These are phyloP conservation scores for Patiria miniata DNA, from an alignment of 35 echinoderm and acorn worm species.

Conservation along the genomic window DNA sequence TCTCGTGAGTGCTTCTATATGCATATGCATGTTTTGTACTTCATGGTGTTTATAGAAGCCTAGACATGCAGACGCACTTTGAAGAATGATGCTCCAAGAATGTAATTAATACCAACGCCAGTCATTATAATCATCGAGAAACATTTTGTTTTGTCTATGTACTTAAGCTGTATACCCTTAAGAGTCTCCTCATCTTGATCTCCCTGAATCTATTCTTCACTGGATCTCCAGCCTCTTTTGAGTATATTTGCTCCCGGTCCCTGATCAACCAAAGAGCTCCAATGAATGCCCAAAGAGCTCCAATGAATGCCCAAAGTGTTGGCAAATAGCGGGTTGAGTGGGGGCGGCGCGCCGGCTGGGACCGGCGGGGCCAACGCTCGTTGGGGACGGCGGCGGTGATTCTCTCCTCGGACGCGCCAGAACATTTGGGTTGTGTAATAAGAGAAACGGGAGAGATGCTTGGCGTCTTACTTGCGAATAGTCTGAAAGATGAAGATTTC, in stretches of 20 bases:
- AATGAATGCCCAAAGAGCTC: neutral
- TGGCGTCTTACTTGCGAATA: neutral
- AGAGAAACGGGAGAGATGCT: neutral
- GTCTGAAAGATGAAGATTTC: neutral
- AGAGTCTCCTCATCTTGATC: neutral
- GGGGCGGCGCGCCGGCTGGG: conserved; percentile 4
- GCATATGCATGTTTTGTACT: too few relatives aligned
- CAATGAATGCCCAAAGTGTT: neutral
- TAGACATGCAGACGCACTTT: too few relatives aligned
- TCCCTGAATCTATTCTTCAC: neutral
- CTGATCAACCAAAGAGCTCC: neutral
- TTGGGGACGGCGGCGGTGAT: neutral
- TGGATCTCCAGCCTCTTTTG: neutral
- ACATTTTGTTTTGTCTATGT: neutral
- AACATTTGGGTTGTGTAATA: neutral
- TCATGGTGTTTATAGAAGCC: too few relatives aligned
- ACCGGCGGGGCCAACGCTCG: neutral
- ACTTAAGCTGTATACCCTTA: conserved; percentile 1
- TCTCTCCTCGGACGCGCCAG: neutral
- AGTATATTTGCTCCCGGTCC: neutral
- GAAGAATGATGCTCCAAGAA: too few relatives aligned
- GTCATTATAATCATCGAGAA: neutral
- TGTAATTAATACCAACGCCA: too few relatives aligned
- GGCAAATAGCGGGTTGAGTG: neutral
- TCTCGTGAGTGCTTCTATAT: too few relatives aligned